Percentiles rank a stretch among this genome's conserved stretches.
These are phyloP conservation scores for Homarus gammarus DNA, from an alignment of 2,888 invertebrate genomes.

Conservation along the genomic window DNA sequence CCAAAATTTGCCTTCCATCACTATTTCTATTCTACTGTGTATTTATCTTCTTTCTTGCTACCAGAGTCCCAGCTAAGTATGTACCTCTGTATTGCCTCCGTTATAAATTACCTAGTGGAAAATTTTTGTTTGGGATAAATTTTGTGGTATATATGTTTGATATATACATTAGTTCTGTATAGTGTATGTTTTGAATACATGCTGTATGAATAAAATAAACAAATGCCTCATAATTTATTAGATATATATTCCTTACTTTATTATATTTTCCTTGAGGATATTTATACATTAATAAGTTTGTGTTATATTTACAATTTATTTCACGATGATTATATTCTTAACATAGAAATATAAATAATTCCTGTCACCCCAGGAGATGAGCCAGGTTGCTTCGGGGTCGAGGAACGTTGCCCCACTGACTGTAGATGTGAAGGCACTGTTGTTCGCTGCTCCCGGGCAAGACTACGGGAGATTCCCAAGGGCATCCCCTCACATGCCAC, in stretches of 20 bases:
- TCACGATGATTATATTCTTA: neutral
- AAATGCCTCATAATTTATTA: too few relatives aligned
- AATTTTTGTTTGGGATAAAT: neutral
- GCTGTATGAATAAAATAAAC: too few relatives aligned
- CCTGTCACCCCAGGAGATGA: conserved; percentile 79
- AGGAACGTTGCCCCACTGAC: conserved; percentile 90
- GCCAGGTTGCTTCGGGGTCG: conserved; percentile 91
- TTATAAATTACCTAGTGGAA: neutral
- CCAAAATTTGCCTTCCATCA: neutral
- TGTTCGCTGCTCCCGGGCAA: conserved; percentile 92
- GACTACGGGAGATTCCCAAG: conserved; percentile 89
- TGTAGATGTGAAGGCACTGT: conserved; percentile 89
- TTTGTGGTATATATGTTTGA: neutral
- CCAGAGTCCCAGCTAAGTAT: conserved; percentile 44
- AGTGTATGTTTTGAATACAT: neutral
- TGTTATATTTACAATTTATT: too few relatives aligned
- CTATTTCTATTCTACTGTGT: neutral
- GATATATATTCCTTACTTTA: too few relatives aligned
- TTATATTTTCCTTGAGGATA: too few relatives aligned
- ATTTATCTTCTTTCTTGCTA: conserved; percentile 17
- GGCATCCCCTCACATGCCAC: conserved; percentile 95
- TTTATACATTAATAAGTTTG: too few relatives aligned
- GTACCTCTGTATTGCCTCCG: neutral
- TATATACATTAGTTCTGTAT: neutral
- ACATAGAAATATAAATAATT: neutral